phyloP scores from a whole-genome alignment of 1,140 invertebrate genomes.

The Bombus huntii region DNA sequence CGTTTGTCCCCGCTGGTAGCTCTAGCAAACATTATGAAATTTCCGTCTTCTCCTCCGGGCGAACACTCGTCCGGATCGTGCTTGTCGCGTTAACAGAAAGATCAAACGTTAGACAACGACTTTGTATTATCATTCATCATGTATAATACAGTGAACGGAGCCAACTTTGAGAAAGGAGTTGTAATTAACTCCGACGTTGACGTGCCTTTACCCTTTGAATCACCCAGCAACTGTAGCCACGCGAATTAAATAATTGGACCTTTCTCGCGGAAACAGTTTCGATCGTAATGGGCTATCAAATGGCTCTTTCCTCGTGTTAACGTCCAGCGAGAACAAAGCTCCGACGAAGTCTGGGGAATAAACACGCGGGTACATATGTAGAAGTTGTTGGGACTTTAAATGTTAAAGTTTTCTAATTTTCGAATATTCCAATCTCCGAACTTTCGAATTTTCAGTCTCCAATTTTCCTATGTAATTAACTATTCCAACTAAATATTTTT shows the following conservation, averaged over 20 bases:
- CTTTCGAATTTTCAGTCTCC: too few species aligned
- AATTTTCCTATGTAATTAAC: too few species aligned
- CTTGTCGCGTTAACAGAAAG: constrained; percentile 80
- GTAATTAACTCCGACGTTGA: not conserved
- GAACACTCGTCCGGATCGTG: constrained; percentile 97
- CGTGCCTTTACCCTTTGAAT: not conserved
- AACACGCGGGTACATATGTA: too few species aligned
- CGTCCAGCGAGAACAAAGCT: not conserved
- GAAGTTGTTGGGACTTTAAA: too few species aligned
- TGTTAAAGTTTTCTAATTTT: not conserved
- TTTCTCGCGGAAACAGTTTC: not conserved
- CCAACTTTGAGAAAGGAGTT: constrained; percentile 86
- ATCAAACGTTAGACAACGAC: constrained; percentile 78
- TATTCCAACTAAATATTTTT: too few species aligned
- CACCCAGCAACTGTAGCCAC: not conserved
- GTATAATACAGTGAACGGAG: constrained; percentile 82
- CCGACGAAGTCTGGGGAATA: not conserved
- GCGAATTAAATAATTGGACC: not conserved
- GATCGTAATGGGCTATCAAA: not conserved
- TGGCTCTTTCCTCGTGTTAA: not conserved
- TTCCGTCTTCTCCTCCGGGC: constrained; percentile 95
- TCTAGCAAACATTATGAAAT: constrained; percentile 98
- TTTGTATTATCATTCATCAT: constrained; percentile 93
- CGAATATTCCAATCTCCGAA: not conserved
- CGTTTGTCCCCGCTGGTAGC: constrained; percentile 97